Conservation (phyloP, 2,113 vertebrate species). For the Saccopteryx bilineata region DNA sequence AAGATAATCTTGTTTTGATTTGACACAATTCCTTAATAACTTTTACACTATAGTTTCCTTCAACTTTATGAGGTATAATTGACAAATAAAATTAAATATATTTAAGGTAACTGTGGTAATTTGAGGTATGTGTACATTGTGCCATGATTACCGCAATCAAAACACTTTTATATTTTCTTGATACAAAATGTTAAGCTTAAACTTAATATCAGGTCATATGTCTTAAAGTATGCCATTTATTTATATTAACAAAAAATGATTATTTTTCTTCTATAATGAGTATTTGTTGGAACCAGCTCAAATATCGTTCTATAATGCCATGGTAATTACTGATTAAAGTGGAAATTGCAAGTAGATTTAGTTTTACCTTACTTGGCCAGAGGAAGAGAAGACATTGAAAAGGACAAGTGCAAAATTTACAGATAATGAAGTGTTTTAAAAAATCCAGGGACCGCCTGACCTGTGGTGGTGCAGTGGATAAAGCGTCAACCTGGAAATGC, state of each 20-base stretch:
- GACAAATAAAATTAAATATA: neutral
- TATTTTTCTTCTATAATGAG: neutral
- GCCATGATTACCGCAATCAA: neutral
- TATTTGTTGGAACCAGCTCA: neutral
- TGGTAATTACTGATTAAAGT: neutral
- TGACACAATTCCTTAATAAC: neutral
- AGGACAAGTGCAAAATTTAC: constrained; percentile 11
- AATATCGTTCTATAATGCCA: neutral
- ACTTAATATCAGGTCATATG: neutral
- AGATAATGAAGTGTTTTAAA: neutral
- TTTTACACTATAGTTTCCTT: neutral
- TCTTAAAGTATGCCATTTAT: neutral
- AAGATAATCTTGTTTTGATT: neutral
- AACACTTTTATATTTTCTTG: constrained; percentile 31
- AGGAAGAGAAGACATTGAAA: neutral
- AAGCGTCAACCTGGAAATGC: no score
- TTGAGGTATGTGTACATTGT: neutral
- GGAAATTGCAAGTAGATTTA: neutral
- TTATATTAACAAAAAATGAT: constrained; percentile 4
- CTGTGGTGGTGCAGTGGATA: no score
- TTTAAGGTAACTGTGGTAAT: neutral
- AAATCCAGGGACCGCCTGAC: neutral
- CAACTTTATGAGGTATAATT: neutral
- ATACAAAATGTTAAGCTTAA: constrained; percentile 51
- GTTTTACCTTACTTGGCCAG: neutral